A percentile compares a stretch with the other conserved stretches of the same genome.
phyloP scores from a whole-genome alignment of 2,888 invertebrate genomes.

The Ormyrus nitidulus region DNA sequence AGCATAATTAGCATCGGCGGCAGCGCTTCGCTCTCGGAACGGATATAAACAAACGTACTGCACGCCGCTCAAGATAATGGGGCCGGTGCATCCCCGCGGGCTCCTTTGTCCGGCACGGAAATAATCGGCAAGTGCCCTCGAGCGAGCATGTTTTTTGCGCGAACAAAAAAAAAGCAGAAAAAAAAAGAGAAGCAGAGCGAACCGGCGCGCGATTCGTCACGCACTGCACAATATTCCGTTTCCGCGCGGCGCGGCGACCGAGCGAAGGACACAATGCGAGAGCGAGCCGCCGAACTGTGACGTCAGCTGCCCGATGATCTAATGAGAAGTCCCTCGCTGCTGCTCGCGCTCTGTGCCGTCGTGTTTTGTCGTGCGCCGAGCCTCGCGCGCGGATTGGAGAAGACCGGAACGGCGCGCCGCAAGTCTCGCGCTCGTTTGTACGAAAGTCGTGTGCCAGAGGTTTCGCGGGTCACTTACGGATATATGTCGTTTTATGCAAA shows the following conservation, averaged over 20 bases:
- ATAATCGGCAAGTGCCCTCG: neutral
- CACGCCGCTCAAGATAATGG: conserved; percentile 17
- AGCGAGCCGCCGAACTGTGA: conserved; percentile 13
- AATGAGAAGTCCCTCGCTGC: conserved; percentile 48
- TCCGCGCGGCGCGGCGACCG: neutral
- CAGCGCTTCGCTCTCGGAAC: too few species aligned
- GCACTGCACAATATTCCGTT: conserved; percentile 7
- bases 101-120: too few species aligned
- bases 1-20: too few species aligned
- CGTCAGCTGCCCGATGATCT: conserved; percentile 53
- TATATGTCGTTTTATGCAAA: too few species aligned
- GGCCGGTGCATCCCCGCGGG: conserved; percentile 20
- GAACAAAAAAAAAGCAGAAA: neutral
- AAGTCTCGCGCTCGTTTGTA: too few species aligned
- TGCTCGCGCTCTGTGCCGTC: neutral
- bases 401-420: too few species aligned
- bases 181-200: neutral
- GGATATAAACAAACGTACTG: conserved; percentile 18
- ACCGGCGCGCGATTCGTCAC: neutral
- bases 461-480: too few species aligned
- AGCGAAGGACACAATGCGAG: conserved; percentile 40
- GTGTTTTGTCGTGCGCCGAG: too few species aligned
- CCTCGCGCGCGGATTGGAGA: too few species aligned
- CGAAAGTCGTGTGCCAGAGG: too few species aligned
- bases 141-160: neutral